Base-by-base conservation (phyloP, 2,888 invertebrate genomes). In the Vanessa cardui region DNA sequence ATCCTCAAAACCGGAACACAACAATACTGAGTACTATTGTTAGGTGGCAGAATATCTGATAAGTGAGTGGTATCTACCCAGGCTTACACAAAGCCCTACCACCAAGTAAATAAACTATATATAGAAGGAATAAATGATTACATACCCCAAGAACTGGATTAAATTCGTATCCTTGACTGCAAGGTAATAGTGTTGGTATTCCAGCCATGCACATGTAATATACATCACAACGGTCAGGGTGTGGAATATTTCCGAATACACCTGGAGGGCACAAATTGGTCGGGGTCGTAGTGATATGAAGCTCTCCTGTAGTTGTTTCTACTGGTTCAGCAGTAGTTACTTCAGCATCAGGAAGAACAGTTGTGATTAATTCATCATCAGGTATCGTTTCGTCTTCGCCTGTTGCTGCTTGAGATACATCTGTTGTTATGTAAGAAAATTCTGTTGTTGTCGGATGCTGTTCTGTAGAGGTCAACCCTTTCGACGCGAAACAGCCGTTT, bases 181-280 rank as follows among this genome's bases (percentile, higher is more conserved):
- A 69, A 16, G 45, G 46, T 44, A 69, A 45, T 21, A 64, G 64
- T 20, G 59, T 62, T 50, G 58, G 46, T 2, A 52, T 58, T 44
- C 72, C 69, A n/a, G 80, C 74, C 0, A 77, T 67, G 33, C 87
- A 87, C 70, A 83, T 71, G 52, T 75, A 84, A 72, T 79, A 86
- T 0, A 77, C 72, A 59, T 78, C 70, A 18, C 85, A 86, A 0
- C 69, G 20, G 0, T 74, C 73, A 3, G 84, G 84, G 62, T 84
- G 80, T 0, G 84, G 75, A 0, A 83, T 68, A 60, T 82, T 79
- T 1, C 77, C 81, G 4, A 77, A 70, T 1, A 70, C 68, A 1
- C 73, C 78, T 0, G 74, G 73, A 0, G 79, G 78, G 64, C 84
- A 82, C 0, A 80, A 66, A 5, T 66, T 56, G 1, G 72, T 62